phyloP scores from a whole-genome alignment of 2,113 vertebrate genomes.

The Anhinga anhinga region DNA sequence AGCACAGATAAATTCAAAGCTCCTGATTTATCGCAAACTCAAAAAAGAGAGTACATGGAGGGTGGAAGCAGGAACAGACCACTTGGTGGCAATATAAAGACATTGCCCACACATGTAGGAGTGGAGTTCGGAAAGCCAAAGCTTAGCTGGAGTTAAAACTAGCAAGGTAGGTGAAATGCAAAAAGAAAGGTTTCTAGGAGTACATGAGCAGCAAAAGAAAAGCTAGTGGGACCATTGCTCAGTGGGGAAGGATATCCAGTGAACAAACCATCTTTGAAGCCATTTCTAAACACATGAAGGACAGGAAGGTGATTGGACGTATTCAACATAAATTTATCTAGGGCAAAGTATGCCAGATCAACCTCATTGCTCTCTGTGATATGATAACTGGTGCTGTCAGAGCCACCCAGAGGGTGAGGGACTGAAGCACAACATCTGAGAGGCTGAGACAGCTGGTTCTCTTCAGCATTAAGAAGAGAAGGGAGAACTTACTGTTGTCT shows the following conservation, averaged over 20 bases:
- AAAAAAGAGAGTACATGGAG: neutral
- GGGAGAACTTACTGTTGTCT: neutral
- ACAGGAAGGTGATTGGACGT: neutral
- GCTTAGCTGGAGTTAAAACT: neutral
- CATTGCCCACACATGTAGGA: neutral
- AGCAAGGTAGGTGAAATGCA: neutral
- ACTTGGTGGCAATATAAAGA: neutral
- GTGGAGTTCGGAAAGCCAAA: neutral
- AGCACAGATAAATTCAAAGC: neutral
- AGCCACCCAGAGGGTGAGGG: rapidly evolving
- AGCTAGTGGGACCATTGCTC: neutral
- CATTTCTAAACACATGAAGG: neutral
- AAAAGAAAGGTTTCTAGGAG: neutral
- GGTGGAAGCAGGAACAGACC: neutral
- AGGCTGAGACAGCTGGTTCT: neutral
- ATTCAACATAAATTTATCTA: neutral
- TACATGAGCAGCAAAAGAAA: neutral
- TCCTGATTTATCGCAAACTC: neutral
- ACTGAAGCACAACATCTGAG: neutral
- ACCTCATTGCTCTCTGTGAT: neutral
- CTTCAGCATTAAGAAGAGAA: neutral
- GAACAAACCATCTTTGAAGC: neutral
- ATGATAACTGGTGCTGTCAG: neutral
- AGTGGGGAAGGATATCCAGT: neutral
- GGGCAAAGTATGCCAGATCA: neutral